These are phyloP conservation scores for Nymphalis c-album DNA, from an alignment of 2,888 invertebrate species.

Conservation along the genomic window DNA sequence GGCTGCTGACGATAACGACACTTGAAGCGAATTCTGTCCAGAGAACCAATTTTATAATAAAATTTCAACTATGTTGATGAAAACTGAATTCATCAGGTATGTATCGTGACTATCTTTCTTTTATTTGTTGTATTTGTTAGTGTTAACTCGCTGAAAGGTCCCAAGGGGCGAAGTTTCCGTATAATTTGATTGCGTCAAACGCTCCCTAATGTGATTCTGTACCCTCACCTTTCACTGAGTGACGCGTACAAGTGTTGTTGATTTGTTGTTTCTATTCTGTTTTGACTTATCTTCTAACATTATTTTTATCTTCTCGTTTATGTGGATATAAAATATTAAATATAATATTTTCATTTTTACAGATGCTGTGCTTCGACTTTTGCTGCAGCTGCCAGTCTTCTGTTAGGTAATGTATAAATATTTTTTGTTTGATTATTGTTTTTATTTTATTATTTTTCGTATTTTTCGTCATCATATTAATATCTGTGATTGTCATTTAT, in stretches of 20 bases:
- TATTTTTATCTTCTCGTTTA: constrained; percentile 36
- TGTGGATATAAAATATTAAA: constrained; percentile 3
- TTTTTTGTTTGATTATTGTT: constrained; percentile 15
- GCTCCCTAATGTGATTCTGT: constrained; percentile 63
- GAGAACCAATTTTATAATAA: constrained; percentile 43
- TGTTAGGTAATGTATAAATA: constrained; percentile 54
- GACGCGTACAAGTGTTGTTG: constrained; percentile 72
- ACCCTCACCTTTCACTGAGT: constrained; percentile 57
- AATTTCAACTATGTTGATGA: constrained; percentile 39
- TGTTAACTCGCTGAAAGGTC: constrained; percentile 31
- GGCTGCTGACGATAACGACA: constrained; percentile 73
- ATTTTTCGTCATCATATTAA: background rate
- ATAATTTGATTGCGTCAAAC: constrained; percentile 67
- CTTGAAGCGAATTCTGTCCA: constrained; percentile 58
- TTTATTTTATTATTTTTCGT: constrained; percentile 20
- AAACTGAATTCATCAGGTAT: constrained; percentile 51
- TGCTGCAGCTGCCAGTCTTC: constrained; percentile 15
- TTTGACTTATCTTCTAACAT: constrained; percentile 57
- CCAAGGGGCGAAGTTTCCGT: constrained; percentile 45
- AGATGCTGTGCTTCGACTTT: constrained; percentile 45
- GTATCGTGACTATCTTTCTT: constrained; percentile 44
- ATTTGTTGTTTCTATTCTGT: constrained; percentile 73
- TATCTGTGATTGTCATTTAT: no score
- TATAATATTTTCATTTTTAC: constrained; percentile 47
- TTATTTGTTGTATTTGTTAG: constrained; percentile 33